Evolutionary conservation across 2,797 vertebrate genomes (phyloP), one percentile per base, ranked within the genome.

Genomic region (Acipenser transmontanus): DNA sequence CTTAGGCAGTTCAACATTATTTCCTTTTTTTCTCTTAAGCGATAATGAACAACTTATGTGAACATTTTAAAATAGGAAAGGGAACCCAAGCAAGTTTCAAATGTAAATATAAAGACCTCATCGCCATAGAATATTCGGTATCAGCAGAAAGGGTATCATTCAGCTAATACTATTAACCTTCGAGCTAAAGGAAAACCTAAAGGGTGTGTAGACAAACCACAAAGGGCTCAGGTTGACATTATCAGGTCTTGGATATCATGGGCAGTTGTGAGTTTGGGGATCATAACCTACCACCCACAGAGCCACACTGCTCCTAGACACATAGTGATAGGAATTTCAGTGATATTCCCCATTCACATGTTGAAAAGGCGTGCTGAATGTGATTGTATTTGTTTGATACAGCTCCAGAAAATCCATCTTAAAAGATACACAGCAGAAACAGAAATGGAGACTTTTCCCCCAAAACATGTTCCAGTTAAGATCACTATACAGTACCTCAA

Each of bases 71-170:
- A 47, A 54, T 57, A 17, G 6, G 14, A 69, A 70, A 70, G 20
- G 65, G 47, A 62, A n/a, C 64, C 1, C 49, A 62, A 62, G 66
- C 64, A 49, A 49, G 77, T 72, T 65, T 77, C 75, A 63, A 63
- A 76, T 83, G 83, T 80, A 78, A 77, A 62, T 76, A 73, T 68
- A 70, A 54, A 69, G 68, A 82, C 69, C 68, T 65, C 69, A 80
- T 76, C 76, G 66, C 67, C 71, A 78, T 68, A 66, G 57, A 77
- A 71, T 69, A 74, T 76, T 81, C 69, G 34, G 34, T 34, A 34
- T 34, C 34, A 65, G 69, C 57, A 51, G 54, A 68, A 67, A 68
- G 61, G 78, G 74, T 73, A 73, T 71, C 75, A 76, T 78, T 63
- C 71, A 76, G 70, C 52, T 73, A 56, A 68, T 47, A 69, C 76